Conservation (phyloP, 2,888 invertebrate genomes). For the Eubasilissa splendida region DNA sequence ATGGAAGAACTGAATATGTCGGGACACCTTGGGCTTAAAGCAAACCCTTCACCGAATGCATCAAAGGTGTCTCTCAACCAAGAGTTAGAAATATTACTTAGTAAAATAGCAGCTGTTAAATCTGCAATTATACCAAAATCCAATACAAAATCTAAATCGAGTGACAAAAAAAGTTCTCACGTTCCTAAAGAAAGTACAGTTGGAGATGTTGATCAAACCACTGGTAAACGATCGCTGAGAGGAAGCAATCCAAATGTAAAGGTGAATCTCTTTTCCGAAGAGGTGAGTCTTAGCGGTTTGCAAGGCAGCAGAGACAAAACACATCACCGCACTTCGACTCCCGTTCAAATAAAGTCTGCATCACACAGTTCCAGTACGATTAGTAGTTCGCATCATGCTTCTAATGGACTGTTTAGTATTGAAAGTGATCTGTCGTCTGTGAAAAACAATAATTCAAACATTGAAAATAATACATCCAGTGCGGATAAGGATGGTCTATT, state of each 20-base stretch:
- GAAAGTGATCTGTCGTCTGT: slow-evolving; percentile 74
- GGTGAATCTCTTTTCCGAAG: slow-evolving; percentile 41
- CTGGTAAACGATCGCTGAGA: slow-evolving; percentile 59
- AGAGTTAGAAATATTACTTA: slow-evolving; percentile 39
- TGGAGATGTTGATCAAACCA: not conserved
- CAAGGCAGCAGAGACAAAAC: slow-evolving; percentile 54
- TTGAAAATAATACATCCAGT: slow-evolving; percentile 68
- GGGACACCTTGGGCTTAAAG: slow-evolving; percentile 60
- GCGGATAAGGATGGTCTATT: slow-evolving; percentile 70
- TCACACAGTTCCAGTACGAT: slow-evolving; percentile 65
- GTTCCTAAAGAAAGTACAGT: not conserved
- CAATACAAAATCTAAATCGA: not conserved
- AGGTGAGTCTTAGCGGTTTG: slow-evolving; percentile 36
- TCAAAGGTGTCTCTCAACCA: slow-evolving; percentile 44
- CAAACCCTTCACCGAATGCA: slow-evolving; percentile 28
- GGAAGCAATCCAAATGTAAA: slow-evolving; percentile 40
- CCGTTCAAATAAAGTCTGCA: slow-evolving; percentile 71
- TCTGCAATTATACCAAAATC: slow-evolving; percentile 21
- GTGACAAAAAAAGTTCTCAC: slow-evolving; percentile 1
- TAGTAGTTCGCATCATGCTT: slow-evolving; percentile 36
- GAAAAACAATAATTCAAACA: slow-evolving; percentile 67
- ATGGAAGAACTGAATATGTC: slow-evolving; percentile 58
- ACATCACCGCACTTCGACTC: slow-evolving; percentile 72
- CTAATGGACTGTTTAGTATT: slow-evolving; percentile 69
- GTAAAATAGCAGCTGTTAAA: slow-evolving; percentile 38